Conservation (phyloP, 1,140 invertebrate genomes). For the Eueides isabella region DNA sequence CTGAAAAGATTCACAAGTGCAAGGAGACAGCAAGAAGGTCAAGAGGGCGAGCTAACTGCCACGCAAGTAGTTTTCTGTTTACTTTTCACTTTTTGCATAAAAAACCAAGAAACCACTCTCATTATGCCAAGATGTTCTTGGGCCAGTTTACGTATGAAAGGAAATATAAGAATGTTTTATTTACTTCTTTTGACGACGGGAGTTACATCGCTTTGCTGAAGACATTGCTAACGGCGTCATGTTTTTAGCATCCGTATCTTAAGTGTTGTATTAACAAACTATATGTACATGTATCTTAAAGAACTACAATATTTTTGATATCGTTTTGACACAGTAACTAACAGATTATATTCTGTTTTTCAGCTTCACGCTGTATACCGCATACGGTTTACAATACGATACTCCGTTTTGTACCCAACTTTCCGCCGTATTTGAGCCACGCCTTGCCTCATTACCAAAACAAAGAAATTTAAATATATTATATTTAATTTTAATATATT, state of each 20-base stretch:
- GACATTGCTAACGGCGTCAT: neutral
- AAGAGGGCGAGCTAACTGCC: slow-evolving; percentile 18
- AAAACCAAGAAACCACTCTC: slow-evolving; percentile 8
- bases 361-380: too few relatives aligned
- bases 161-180: neutral
- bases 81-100: slow-evolving; percentile 8
- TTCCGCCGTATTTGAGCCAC: too few relatives aligned
- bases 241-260: neutral
- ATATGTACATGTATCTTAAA: neutral
- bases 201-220: neutral
- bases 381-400: too few relatives aligned
- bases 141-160: slow-evolving; percentile 3
- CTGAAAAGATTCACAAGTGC: slow-evolving; percentile 16
- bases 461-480: too few relatives aligned
- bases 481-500: too few relatives aligned
- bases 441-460: too few relatives aligned
- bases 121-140: slow-evolving; percentile 5
- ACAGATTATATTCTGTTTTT: too few relatives aligned
- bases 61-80: neutral
- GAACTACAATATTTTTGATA: neutral
- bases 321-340: neutral
- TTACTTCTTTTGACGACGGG: neutral
- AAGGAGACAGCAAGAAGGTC: slow-evolving; percentile 17
- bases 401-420: too few relatives aligned
- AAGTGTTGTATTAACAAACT: too few relatives aligned